Conservation (phyloP, 2,888 invertebrate genomes). For the Conistra vaccinii region DNA sequence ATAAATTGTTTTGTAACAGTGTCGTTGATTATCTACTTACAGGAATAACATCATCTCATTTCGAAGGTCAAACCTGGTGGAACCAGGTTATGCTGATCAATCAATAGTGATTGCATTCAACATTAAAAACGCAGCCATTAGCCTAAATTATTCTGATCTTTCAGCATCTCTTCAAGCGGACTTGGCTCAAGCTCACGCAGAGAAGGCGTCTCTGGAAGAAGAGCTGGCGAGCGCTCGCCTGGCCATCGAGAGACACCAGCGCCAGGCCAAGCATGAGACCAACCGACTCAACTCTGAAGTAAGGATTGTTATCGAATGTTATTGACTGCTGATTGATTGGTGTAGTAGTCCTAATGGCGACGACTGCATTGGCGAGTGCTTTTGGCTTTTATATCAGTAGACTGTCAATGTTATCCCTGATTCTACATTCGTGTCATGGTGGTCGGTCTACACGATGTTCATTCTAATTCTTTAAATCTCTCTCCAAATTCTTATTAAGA, state of each 20-base stretch:
- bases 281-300: constrained; percentile 94
- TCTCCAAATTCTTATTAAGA: background rate
- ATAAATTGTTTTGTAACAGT: no score
- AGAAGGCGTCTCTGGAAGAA: constrained; percentile 95
- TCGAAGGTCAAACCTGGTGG: no score
- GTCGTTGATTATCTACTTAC: no score
- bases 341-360: background rate
- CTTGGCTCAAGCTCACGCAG: constrained; percentile 93
- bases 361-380: background rate
- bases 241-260: constrained; percentile 93
- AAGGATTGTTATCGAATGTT: constrained; percentile 25
- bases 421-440: no score
- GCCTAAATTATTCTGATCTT: constrained; percentile 51
- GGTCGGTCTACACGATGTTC: background rate
- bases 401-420: background rate
- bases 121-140: no score
- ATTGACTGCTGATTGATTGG: background rate
- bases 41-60: no score
- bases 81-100: no score
- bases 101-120: no score
- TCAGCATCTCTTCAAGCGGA: constrained; percentile 94
- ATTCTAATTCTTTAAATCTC: background rate
- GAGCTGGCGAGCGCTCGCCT: constrained; percentile 94
- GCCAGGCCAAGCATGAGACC: constrained; percentile 94
- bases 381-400: background rate